phyloP scores from a whole-genome alignment of 2,888 invertebrate species.

The Cryptops parisi region DNA sequence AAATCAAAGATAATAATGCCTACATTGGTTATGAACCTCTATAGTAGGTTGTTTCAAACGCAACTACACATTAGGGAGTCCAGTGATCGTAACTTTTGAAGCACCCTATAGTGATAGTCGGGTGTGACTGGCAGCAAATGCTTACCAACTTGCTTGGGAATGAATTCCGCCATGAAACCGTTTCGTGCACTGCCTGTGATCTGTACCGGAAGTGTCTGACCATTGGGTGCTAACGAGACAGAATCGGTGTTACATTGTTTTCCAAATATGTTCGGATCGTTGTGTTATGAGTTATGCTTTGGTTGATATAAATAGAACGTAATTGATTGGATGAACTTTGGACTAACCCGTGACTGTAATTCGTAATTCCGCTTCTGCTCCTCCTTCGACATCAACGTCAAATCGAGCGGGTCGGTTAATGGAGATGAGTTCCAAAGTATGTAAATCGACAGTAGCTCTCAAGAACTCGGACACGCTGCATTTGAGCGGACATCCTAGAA shows the following conservation, averaged over 20 bases:
- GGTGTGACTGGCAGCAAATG: not conserved
- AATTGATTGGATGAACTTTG: not conserved
- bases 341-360: conserved; percentile 57
- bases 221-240: conserved; percentile 41
- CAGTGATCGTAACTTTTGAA: too few relatives aligned
- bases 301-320: not conserved
- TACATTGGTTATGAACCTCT: too few relatives aligned
- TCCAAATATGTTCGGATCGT: not conserved
- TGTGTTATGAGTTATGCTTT: not conserved
- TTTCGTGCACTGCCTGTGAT: conserved; percentile 76
- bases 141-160: conserved; percentile 73
- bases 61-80: too few relatives aligned
- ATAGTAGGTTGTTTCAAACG: too few relatives aligned
- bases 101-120: too few relatives aligned
- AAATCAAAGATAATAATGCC: not conserved
- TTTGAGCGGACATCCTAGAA: conserved; percentile 59
- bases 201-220: conserved; percentile 67
- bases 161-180: conserved; percentile 81
- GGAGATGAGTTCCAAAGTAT: conserved; percentile 67
- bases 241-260: not conserved
- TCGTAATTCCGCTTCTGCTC: conserved; percentile 60
- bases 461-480: conserved; percentile 69
- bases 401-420: conserved; percentile 65
- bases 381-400: conserved; percentile 59
- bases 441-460: conserved; percentile 53